Percentiles rank a stretch among this genome's conserved stretches.
These are phyloP conservation scores for Rhopalosiphum nymphaeae DNA, from an alignment of 2,888 invertebrate species.

Conservation along the genomic window DNA sequence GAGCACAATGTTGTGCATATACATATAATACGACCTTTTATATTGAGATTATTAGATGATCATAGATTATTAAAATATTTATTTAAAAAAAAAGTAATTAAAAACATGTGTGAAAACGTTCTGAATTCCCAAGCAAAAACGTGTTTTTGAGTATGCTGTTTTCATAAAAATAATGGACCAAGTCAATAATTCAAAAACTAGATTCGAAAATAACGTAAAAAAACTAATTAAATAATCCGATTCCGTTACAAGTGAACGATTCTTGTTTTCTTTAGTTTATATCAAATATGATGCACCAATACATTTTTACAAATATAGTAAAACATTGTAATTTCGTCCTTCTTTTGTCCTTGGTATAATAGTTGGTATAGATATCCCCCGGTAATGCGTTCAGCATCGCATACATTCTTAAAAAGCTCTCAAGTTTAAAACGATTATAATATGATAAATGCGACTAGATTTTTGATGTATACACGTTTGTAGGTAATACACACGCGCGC, in stretches of 20 bases:
- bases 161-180: constrained; percentile 43
- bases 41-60: constrained; percentile 24
- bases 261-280: neutral
- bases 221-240: constrained; percentile 45
- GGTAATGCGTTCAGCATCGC: neutral
- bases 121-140: constrained; percentile 34
- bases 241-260: constrained; percentile 9
- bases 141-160: constrained; percentile 48
- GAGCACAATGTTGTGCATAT: neutral
- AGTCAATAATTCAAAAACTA: constrained; percentile 32
- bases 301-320: neutral
- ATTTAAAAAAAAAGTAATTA: constrained; percentile 5
- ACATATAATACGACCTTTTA: neutral
- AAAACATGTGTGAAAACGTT: constrained; percentile 41
- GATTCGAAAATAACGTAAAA: constrained; percentile 19
- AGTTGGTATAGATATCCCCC: neutral
- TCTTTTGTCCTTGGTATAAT: neutral
- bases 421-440: neutral
- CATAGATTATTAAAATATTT: neutral
- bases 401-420: neutral
- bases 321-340: constrained; percentile 9
- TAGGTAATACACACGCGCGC: neutral
- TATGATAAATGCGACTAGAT: neutral
- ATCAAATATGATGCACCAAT: neutral
- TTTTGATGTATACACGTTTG: neutral